Evolutionary conservation across 2,113 vertebrate genomes (phyloP).

Genomic region (Athene noctua): DNA sequence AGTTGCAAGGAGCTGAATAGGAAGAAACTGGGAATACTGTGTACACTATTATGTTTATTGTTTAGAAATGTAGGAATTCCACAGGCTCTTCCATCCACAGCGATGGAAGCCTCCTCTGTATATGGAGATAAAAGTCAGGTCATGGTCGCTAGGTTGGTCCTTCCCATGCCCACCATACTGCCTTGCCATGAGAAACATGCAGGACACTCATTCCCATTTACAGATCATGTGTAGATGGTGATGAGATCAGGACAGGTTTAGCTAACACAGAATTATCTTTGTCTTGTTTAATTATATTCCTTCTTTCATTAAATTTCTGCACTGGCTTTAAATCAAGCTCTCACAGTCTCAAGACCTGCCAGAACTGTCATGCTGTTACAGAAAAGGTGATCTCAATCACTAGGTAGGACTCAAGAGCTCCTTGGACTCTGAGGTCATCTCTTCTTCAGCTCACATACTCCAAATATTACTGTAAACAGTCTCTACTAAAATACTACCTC

Average conservation of each 20-base stretch:
- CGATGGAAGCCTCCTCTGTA: not conserved
- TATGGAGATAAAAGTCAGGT: not conserved
- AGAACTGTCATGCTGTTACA: constrained; percentile 2
- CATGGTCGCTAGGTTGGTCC: not conserved
- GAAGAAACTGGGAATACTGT: not conserved
- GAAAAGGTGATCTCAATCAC: constrained; percentile 57
- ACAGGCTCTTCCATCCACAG: not conserved
- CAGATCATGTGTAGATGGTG: not conserved
- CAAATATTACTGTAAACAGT: constrained; percentile 17
- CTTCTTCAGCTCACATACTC: constrained; percentile 58
- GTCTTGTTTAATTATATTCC: constrained; percentile 8
- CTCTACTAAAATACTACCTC: constrained; percentile 13
- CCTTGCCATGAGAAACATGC: not conserved
- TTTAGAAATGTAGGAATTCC: not conserved
- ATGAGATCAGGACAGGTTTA: not conserved
- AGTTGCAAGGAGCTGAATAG: not conserved
- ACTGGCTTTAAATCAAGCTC: constrained; percentile 60
- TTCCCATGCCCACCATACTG: not conserved
- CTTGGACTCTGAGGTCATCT: constrained; percentile 27
- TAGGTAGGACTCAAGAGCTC: constrained; percentile 14
- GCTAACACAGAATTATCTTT: not conserved
- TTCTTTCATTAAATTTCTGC: not conserved
- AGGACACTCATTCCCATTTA: not conserved
- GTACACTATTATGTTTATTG: not conserved
- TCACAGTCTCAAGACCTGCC: not conserved